phyloP scores from a whole-genome alignment of 2,113 vertebrate genomes.

The Sakesphorus luctuosus region DNA sequence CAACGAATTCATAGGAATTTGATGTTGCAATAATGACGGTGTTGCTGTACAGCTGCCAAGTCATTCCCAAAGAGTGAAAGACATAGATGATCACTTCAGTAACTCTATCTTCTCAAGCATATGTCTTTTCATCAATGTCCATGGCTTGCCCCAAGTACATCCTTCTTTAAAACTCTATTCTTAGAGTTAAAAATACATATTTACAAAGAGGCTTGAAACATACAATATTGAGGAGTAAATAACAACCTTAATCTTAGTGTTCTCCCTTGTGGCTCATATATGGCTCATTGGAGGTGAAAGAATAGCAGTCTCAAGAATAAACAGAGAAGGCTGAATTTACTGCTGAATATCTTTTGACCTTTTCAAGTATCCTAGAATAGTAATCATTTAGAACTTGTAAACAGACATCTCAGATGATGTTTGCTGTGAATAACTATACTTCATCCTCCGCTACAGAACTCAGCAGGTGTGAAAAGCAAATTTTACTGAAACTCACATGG shows the following conservation, averaged over 20 bases:
- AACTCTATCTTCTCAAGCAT: fast-evolving
- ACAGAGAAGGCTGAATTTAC: background rate
- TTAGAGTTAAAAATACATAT: background rate
- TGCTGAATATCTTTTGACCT: background rate
- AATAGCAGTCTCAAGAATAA: background rate
- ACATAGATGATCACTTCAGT: background rate
- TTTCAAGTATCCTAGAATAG: background rate
- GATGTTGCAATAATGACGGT: background rate
- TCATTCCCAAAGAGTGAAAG: background rate
- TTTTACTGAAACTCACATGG: background rate
- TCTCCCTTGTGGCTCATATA: background rate
- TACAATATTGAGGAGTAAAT: background rate
- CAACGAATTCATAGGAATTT: background rate
- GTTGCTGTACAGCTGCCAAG: background rate
- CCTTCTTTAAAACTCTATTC: background rate
- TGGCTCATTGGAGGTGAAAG: background rate
- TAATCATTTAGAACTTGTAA: background rate
- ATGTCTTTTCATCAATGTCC: background rate
- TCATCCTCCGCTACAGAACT: background rate
- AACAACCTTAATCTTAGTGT: background rate
- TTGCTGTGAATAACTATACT: background rate
- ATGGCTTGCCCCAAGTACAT: background rate
- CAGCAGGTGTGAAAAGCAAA: background rate
- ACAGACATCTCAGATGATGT: background rate
- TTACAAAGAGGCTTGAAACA: background rate